Evolutionary conservation across 1,140 invertebrate genomes (phyloP).

Genomic region (Ostrea denselamellosa): DNA sequence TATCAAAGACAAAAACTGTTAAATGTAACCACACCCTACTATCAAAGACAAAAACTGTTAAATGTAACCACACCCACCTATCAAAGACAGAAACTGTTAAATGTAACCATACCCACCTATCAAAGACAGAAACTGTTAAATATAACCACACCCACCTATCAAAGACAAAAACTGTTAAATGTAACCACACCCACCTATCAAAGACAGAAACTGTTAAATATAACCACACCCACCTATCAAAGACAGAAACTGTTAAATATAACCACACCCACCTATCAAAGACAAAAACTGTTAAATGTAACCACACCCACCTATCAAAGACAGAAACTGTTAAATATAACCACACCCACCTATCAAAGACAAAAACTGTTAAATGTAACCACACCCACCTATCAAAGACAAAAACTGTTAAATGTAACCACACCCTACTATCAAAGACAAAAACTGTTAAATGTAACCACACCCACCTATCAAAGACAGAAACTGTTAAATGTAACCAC

Average conservation of each 20-base stretch:
- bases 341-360: conserved; percentile 40
- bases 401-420: conserved; percentile 27
- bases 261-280: no score
- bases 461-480: no score
- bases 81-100: neutral
- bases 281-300: conserved; percentile 2
- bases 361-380: conserved; percentile 32
- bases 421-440: conserved; percentile 38
- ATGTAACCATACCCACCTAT: conserved; percentile 48
- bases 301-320: conserved; percentile 38
- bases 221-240: no score
- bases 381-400: conserved; percentile 39
- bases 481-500: no score
- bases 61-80: conserved; percentile 47
- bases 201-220: no score
- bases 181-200: conserved; percentile 46
- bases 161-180: neutral
- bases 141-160: conserved; percentile 46
- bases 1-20: no score
- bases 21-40: no score
- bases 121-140: neutral
- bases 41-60: neutral
- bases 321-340: conserved; percentile 18
- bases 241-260: no score
- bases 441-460: no score